Percentiles rank a stretch among this genome's conserved stretches.
These are phyloP conservation scores for Apolygus lucorum DNA, from an alignment of 1,140 invertebrate species.

Conservation along the genomic window DNA sequence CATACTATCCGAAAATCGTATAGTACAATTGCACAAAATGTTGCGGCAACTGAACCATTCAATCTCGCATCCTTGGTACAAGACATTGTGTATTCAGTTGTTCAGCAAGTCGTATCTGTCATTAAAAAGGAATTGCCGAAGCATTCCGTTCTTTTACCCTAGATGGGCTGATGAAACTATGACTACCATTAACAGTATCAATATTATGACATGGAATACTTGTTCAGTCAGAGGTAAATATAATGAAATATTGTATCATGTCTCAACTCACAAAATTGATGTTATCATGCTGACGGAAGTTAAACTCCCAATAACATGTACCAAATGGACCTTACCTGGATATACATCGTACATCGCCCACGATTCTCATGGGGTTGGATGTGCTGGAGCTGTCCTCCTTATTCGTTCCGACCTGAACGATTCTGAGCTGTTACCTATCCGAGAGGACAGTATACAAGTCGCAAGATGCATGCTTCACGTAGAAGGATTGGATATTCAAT, in stretches of 20 bases:
- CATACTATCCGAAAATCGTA: neutral
- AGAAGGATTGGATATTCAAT: neutral
- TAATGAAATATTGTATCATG: neutral
- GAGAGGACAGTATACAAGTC: neutral
- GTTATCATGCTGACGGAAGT: neutral
- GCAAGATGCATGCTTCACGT: neutral
- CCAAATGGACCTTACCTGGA: too few species aligned
- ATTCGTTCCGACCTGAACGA: neutral
- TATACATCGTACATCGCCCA: neutral
- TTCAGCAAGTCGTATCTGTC: neutral
- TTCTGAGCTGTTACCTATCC: neutral
- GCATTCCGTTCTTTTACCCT: too few species aligned
- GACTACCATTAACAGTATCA: too few species aligned
- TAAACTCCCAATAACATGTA: too few species aligned
- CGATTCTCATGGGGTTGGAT: neutral
- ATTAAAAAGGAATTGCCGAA: neutral
- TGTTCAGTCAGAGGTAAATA: neutral
- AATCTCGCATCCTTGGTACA: neutral
- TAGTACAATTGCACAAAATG: neutral
- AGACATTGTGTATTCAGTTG: neutral
- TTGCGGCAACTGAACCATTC: neutral
- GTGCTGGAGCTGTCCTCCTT: neutral
- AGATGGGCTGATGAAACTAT: too few species aligned
- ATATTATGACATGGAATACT: too few species aligned
- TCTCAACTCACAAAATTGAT: neutral